Conservation (phyloP, 1,140 invertebrate species). For the Leptonema lineaticorne region DNA sequence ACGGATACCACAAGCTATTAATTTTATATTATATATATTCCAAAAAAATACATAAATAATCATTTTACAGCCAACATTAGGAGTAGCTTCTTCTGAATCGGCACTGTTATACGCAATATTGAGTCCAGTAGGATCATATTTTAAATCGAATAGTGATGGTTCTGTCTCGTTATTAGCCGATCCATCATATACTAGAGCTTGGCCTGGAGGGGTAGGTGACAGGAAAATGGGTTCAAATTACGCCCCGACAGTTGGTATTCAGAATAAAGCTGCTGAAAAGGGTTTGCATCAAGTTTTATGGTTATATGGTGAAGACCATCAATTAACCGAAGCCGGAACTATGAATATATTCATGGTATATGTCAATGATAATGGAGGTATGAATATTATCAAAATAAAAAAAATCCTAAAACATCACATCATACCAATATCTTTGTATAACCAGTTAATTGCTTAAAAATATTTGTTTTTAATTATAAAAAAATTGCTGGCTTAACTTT, state of each 20-base stretch:
- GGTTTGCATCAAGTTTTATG: conserved; percentile 96
- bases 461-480: too few relatives aligned
- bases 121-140: conserved; percentile 93
- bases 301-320: conserved; percentile 92
- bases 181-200: conserved; percentile 70
- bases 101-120: conserved; percentile 89
- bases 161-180: conserved; percentile 68
- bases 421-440: too few relatives aligned
- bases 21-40: not conserved
- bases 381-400: too few relatives aligned
- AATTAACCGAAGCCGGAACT: conserved; percentile 96
- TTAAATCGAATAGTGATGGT: conserved; percentile 69
- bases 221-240: conserved; percentile 96
- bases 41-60: too few relatives aligned
- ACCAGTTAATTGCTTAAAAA: too few relatives aligned
- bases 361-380: conserved; percentile 89
- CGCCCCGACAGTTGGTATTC: conserved; percentile 81
- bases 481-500: too few relatives aligned
- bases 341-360: conserved; percentile 98
- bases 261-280: conserved; percentile 73
- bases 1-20: too few relatives aligned
- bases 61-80: conserved; percentile 79
- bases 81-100: conserved; percentile 79
- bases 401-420: too few relatives aligned
- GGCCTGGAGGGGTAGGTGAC: conserved; percentile 94